Evolutionary conservation across 2,797 vertebrate genomes (phyloP), one percentile per base, ranked within the genome.

Genomic region (Urosaurus nigricauda): DNA sequence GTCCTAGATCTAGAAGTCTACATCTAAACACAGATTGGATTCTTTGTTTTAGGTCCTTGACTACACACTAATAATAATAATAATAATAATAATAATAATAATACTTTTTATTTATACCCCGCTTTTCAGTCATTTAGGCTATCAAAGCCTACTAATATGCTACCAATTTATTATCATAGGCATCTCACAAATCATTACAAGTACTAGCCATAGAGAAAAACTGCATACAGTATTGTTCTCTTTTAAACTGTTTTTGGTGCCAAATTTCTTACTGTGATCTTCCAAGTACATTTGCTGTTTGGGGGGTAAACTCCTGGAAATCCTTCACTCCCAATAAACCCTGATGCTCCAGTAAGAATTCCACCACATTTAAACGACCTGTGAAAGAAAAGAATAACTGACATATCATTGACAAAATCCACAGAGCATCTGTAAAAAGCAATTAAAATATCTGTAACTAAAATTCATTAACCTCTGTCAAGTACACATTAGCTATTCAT

Each of bases 261-360:
- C 87, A 89, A 95, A 90, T 87, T 92, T 91, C 98, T 98, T 97
- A 99, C 99, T 96, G 98, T 99, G 96, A 99, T 98, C 96, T 98
- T 99, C 99, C 99, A 99, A 90, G 98, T 98, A 94, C 99, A 99
- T 96, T 98, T 99, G 96, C 98, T 99, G 94, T 99, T 99, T 88
- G 99, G 98, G 87, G 99, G 98, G 95, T 99, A 99, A 94, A 99
- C 98, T 95, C 98, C 98, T 86, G 99, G 99, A 96, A 99, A 99
- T 83, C 99, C 99, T 97, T 99, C 98, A 93, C 99, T 99, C 92
- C 98, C 99, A 94, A 99, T 98, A 89, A 98, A 97, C 94, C 99
- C 99, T 87, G 98, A 98, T 53, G 98, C 98, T 95, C 97, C 98
- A 37, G 98, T 99, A 92, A 99, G 95, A 96, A 98, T 97, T 92